Percentiles rank a stretch among this genome's conserved stretches.
These are phyloP conservation scores for Spongilla lacustris DNA, from an alignment of 37 sponge, comb jelly and placozoan genomes.

Conservation along the genomic window DNA sequence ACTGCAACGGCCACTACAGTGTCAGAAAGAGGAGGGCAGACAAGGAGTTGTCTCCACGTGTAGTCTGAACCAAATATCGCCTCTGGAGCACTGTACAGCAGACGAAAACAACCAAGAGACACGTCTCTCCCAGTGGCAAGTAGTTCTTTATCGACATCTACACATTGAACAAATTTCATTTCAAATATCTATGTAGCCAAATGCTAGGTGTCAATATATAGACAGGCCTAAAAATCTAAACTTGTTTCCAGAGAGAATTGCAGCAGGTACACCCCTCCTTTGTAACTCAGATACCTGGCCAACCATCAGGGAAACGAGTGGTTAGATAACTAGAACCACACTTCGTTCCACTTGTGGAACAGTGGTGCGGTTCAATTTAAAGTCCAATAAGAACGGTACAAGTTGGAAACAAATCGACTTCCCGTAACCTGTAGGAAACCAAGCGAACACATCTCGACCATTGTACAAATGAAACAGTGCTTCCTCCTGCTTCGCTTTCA, in stretches of 20 bases:
- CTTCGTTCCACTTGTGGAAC: background rate
- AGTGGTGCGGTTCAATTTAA: background rate
- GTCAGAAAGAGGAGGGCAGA: background rate
- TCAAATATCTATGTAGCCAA: no score
- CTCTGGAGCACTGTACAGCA: constrained; percentile 41
- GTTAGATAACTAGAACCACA: constrained; percentile 12
- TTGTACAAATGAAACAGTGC: constrained; percentile 12
- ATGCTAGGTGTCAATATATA: background rate
- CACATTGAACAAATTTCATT: no score
- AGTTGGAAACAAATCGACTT: constrained; percentile 46
- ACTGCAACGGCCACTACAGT: constrained; percentile 29
- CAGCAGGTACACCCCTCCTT: constrained; percentile 6
- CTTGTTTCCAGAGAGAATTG: constrained; percentile 14
- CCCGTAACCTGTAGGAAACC: constrained; percentile 41
- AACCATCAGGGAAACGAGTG: constrained; percentile 31
- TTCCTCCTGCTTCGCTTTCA: constrained; percentile 18
- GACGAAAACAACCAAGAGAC: background rate
- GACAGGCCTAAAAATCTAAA: background rate
- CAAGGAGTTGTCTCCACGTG: constrained; percentile 20
- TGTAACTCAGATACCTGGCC: constrained; percentile 12
- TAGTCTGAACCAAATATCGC: background rate
- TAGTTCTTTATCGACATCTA: constrained; percentile 3
- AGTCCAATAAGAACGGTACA: constrained; percentile 22
- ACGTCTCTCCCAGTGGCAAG: constrained; percentile 6
- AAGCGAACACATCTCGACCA: constrained; percentile 29